Base-by-base conservation (phyloP, 1,140 invertebrate species). In the Heliconius nattereri region DNA sequence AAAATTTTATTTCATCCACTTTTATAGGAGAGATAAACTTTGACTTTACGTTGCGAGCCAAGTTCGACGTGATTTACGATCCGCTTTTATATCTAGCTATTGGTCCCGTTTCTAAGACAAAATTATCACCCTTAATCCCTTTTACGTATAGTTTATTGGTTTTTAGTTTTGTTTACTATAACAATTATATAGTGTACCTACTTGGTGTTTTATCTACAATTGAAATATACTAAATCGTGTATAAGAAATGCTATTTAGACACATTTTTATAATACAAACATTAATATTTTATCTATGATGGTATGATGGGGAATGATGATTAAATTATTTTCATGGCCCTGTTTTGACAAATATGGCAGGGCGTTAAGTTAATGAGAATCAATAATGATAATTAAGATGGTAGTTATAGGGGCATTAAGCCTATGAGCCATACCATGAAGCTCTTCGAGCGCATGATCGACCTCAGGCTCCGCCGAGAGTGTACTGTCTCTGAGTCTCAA, bases 1-100 rank as follows among this genome's bases (percentile, higher is more conserved):
- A 72, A 72, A 35, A 72, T 72, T 72, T 72, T 72, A 72, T 72
- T 37, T 72, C 71, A 35, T 72, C 71, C 71, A 40, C 71, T 72
- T 72, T 72, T 72, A 72, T 72, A 72, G 71, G 2, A 11, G 35
- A 72, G 71, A 72, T 72, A 72, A 72, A 72, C 32, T 66, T 72
- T 72, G 71, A 72, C 32, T 72, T 72, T 40, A 72, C 35, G 71
- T 72, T 20, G 19, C 2, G 9, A 37, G n/a, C 71, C 35, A 52
- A 20, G 49, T 71, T 32, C 70, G 35, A 37, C n/a, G 32, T 72
- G 71, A 72, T 72, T 72, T 72, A 72, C 71, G 71, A 72, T 66
- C 70, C 35, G 71, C 29, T 37, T 26, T 52, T 45, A 45, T 16
- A 45, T 45, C 40, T 20, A 20, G 1, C 71, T 72, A 72, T 37